Evolutionary conservation across 2,888 invertebrate species (phyloP).

Genomic region (Ophion ventricosus): DNA sequence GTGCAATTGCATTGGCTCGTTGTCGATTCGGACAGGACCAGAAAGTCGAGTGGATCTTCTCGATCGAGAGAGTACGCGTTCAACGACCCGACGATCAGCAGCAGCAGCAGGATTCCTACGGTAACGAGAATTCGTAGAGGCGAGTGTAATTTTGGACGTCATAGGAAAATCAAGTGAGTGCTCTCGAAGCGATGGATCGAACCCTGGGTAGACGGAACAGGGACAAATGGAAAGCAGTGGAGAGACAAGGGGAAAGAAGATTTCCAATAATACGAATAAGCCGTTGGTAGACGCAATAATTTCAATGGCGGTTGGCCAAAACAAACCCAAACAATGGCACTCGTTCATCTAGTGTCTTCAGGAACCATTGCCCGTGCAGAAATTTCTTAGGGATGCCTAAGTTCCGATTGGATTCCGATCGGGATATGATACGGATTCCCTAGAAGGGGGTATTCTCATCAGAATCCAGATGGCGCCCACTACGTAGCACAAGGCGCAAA

Average conservation of each 20-base stretch:
- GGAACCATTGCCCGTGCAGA: too few species aligned
- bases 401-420: too few species aligned
- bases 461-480: too few species aligned
- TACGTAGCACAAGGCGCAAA: too few species aligned
- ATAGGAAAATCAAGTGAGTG: conserved; percentile 30
- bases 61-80: conserved; percentile 58
- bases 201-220: neutral
- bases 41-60: conserved; percentile 61
- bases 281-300: too few species aligned
- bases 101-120: conserved; percentile 63
- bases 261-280: too few species aligned
- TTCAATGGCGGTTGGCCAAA: too few species aligned
- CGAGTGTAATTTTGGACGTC: conserved; percentile 25
- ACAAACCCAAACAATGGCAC: too few species aligned
- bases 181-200: conserved; percentile 5
- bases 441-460: too few species aligned
- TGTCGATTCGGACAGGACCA: conserved; percentile 66
- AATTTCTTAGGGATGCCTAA: too few species aligned
- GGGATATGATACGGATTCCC: too few species aligned
- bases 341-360: too few species aligned
- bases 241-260: neutral
- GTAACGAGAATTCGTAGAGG: conserved; percentile 55
- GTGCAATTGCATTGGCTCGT: conserved; percentile 73
- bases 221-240: neutral
- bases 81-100: conserved; percentile 64